Conservation (phyloP, 2,113 vertebrate genomes). For the Rhea americana region DNA sequence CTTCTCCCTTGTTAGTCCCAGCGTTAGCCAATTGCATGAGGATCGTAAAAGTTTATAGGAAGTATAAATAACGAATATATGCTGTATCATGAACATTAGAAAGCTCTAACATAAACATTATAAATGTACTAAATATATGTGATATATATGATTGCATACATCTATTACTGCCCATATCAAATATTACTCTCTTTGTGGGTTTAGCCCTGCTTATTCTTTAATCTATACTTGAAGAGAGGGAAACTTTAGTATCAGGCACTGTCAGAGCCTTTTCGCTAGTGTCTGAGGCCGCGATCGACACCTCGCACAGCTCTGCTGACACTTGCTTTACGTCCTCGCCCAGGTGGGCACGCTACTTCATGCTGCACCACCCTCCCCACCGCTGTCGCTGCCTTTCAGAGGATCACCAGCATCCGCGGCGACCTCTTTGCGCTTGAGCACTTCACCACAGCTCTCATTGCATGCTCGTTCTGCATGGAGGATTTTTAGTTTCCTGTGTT, state of each 20-base stretch:
- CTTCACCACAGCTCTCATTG: background rate
- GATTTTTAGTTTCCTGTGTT: background rate
- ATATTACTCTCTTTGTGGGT: background rate
- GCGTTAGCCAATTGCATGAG: background rate
- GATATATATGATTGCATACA: fast-evolving
- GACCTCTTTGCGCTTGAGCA: background rate
- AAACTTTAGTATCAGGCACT: background rate
- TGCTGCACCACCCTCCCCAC: background rate
- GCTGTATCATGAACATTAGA: background rate
- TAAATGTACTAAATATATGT: background rate
- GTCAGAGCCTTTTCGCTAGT: background rate
- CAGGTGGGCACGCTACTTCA: fast-evolving
- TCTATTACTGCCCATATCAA: no score
- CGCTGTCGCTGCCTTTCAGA: background rate
- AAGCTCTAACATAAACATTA: background rate
- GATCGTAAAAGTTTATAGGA: background rate
- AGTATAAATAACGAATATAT: background rate
- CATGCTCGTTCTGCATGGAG: background rate
- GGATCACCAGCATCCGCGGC: background rate
- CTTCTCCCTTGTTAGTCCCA: background rate
- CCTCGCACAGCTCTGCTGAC: background rate
- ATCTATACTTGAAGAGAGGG: background rate
- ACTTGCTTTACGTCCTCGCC: background rate
- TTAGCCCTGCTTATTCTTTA: background rate
- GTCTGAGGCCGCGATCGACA: background rate